Evolutionary conservation across 2,888 invertebrate species (phyloP).

Genomic region (Temnothorax ravouxi): DNA sequence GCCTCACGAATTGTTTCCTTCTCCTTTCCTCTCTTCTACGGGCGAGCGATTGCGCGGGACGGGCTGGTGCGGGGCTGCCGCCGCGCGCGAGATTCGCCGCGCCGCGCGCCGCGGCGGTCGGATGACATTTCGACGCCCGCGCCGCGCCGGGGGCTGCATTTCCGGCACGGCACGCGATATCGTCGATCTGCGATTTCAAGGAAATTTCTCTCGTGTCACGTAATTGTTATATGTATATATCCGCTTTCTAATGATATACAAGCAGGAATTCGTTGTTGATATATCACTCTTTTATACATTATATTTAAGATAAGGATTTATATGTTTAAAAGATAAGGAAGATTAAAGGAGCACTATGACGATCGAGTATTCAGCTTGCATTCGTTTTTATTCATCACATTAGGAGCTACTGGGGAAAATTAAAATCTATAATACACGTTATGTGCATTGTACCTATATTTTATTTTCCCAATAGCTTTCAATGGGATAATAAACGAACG

Average conservation of each 20-base stretch:
- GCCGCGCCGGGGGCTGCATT: not conserved
- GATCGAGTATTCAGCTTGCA: not conserved
- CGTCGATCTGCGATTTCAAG: conserved; percentile 28
- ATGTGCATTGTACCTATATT: too few relatives aligned
- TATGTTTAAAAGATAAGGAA: not conserved
- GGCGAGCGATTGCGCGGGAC: not conserved
- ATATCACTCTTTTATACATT: not conserved
- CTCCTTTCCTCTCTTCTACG: not conserved
- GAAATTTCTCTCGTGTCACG: not conserved
- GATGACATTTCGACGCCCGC: not conserved
- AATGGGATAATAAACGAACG: too few relatives aligned
- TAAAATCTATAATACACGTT: too few relatives aligned
- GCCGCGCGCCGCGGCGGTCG: too few relatives aligned
- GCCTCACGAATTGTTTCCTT: conserved; percentile 56
- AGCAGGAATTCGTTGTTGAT: conserved; percentile 1
- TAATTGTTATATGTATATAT: conserved; percentile 4
- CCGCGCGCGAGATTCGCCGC: not conserved
- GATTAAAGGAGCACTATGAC: not conserved
- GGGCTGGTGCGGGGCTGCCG: too few relatives aligned
- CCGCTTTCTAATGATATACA: conserved; percentile 17
- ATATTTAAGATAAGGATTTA: not conserved
- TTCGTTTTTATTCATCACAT: too few relatives aligned
- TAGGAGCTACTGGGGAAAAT: too few relatives aligned
- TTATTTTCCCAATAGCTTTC: too few relatives aligned
- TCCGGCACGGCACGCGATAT: conserved; percentile 2